Percentiles rank a stretch among this genome's conserved stretches.
phyloP scores from a whole-genome alignment of 2,888 invertebrate genomes.

The Apocheima hispidaria region DNA sequence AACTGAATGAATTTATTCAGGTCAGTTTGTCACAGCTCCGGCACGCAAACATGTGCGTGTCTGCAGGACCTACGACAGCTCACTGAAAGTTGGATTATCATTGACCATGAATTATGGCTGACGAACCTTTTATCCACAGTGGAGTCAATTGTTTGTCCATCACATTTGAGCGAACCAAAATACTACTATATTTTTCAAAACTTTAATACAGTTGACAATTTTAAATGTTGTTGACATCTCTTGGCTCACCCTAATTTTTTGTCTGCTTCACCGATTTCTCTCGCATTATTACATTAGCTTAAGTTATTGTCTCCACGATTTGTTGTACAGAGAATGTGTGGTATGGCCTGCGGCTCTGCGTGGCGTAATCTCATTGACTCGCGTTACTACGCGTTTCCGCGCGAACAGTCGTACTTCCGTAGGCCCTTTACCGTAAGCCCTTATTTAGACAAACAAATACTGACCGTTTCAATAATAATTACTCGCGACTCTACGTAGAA shows the following conservation, averaged over 20 bases:
- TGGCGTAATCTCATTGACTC: constrained; percentile 58
- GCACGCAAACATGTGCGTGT: constrained; percentile 43
- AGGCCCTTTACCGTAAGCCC: constrained; percentile 19
- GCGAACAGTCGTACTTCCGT: constrained; percentile 35
- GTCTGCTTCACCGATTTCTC: constrained; percentile 23
- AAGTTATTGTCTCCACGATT: constrained; percentile 41
- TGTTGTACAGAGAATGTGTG: constrained; percentile 62
- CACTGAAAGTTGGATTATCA: constrained; percentile 47
- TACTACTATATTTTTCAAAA: too few species aligned
- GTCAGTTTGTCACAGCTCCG: constrained; percentile 27
- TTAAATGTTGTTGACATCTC: constrained; percentile 7
- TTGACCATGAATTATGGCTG: constrained; percentile 55
- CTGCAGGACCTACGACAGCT: constrained; percentile 50
- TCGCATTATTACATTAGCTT: constrained; percentile 29
- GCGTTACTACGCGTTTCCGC: constrained; percentile 42
- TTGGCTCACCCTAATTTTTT: constrained; percentile 16
- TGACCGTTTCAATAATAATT: constrained; percentile 32
- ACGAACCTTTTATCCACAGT: constrained; percentile 13
- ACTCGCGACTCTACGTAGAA: constrained; percentile 38
- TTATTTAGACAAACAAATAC: constrained; percentile 26
- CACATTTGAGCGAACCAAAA: background rate
- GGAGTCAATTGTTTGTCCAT: background rate
- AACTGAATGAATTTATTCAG: constrained; percentile 30
- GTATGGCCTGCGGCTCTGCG: constrained; percentile 45
- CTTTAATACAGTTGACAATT: background rate